These are phyloP conservation scores for Pseudonaja textilis DNA, from an alignment of 2,113 vertebrate species.

Conservation along the genomic window DNA sequence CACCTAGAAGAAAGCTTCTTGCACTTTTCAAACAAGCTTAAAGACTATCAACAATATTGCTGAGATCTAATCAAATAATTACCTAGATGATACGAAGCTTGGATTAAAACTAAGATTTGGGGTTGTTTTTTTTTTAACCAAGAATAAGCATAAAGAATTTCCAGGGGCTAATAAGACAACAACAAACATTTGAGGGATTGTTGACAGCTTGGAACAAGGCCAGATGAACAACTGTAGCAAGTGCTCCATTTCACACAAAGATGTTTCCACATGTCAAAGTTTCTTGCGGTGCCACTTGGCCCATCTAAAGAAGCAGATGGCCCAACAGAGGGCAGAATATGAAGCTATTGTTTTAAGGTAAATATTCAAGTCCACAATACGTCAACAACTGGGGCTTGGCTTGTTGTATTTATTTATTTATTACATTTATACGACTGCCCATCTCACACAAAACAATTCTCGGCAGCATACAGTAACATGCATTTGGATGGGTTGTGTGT, in stretches of 20 bases:
- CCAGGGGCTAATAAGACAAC: neutral
- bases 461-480: neutral
- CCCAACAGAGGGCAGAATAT: constrained; percentile 71
- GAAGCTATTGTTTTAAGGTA: constrained; percentile 73
- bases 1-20: constrained; percentile 60
- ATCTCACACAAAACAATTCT: neutral
- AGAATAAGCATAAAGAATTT: neutral
- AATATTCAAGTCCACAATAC: neutral
- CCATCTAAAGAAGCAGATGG: constrained; percentile 70
- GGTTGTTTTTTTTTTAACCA: neutral
- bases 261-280: neutral
- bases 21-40: neutral
- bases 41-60: constrained; percentile 41
- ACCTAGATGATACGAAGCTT: constrained; percentile 48
- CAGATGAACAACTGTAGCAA: neutral
- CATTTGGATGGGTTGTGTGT: accelerated
- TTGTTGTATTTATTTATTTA: neutral
- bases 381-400: neutral
- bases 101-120: constrained; percentile 43
- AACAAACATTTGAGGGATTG: neutral
- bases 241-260: accelerated
- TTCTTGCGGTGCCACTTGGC: constrained; percentile 51
- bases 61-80: constrained; percentile 56
- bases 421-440: neutral
- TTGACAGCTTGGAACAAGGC: accelerated